Evolutionary conservation across 2,113 vertebrate species (phyloP).

Genomic region (Prunella himalayana): DNA sequence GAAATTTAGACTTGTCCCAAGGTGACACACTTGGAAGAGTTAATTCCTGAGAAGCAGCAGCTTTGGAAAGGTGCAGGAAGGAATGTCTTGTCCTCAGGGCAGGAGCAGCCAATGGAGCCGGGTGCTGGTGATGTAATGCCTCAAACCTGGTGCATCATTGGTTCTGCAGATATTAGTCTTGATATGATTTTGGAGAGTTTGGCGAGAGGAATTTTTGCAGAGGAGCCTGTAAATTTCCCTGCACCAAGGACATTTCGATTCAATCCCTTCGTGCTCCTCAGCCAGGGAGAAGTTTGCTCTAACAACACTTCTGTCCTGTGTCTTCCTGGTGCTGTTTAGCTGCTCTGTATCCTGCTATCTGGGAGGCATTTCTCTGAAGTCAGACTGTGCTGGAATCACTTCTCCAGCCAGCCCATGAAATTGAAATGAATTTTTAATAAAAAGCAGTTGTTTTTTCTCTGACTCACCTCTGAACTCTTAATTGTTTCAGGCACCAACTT

Average conservation of each 20-base stretch:
- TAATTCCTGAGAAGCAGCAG: constrained; percentile 52
- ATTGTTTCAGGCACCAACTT: constrained; percentile 58
- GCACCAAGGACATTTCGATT: constrained; percentile 3
- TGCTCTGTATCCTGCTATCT: background rate
- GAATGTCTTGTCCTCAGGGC: constrained; percentile 25
- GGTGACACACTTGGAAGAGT: constrained; percentile 24
- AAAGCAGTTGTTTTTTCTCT: constrained; percentile 57
- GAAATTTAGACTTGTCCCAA: background rate
- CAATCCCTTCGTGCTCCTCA: background rate
- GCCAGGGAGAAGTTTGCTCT: background rate
- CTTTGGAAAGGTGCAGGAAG: constrained; percentile 36
- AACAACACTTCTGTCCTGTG: background rate
- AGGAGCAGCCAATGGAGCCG: constrained; percentile 47
- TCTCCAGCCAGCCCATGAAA: constrained; percentile 45
- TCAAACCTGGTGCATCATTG: constrained; percentile 25
- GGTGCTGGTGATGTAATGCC: constrained; percentile 59
- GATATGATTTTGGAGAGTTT: constrained; percentile 39
- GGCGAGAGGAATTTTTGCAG: constrained; percentile 19
- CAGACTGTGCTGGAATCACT: constrained; percentile 34
- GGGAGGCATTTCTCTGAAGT: constrained; percentile 31
- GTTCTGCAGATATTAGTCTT: background rate
- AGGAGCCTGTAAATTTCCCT: constrained; percentile 33
- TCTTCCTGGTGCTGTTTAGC: background rate
- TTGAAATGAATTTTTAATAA: constrained; percentile 62
- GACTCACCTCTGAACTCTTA: constrained; percentile 61